These are phyloP conservation scores for Miniopterus natalensis DNA, from an alignment of 2,113 vertebrate genomes.

Conservation along the genomic window DNA sequence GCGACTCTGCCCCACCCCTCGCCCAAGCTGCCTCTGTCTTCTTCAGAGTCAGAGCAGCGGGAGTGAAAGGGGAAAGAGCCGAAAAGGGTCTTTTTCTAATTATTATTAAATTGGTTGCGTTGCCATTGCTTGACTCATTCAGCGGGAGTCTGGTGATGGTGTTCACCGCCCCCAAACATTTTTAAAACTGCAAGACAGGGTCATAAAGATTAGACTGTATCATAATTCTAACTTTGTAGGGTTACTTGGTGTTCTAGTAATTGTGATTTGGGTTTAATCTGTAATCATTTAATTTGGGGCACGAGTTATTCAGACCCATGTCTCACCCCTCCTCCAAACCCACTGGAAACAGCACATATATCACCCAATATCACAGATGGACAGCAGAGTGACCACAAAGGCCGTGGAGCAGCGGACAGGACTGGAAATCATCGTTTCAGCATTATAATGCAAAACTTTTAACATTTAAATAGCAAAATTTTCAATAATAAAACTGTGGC, in stretches of 20 bases:
- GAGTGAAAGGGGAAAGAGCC: neutral
- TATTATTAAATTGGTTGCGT: neutral
- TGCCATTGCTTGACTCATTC: neutral
- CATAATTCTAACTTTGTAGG: neutral
- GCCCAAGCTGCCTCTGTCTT: neutral
- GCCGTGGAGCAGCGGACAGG: neutral
- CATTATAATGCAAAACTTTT: neutral
- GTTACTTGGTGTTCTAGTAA: neutral
- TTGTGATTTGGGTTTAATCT: slow-evolving; percentile 9
- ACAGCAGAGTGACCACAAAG: neutral
- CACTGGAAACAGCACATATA: neutral
- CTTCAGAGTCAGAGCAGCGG: neutral
- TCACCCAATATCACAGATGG: neutral
- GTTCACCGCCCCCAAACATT: neutral
- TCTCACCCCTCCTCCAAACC: neutral
- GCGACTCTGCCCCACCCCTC: neutral
- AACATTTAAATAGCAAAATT: slow-evolving; percentile 33
- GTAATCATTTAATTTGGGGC: neutral
- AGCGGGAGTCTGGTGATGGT: neutral
- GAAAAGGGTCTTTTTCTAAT: neutral
- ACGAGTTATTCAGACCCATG: neutral
- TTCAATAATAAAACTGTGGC: neutral
- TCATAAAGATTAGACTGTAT: neutral
- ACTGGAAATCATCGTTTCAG: neutral
- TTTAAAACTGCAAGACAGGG: neutral